These are phyloP conservation scores for Cervus canadensis DNA, from an alignment of 2,113 vertebrate species.

Conservation along the genomic window DNA sequence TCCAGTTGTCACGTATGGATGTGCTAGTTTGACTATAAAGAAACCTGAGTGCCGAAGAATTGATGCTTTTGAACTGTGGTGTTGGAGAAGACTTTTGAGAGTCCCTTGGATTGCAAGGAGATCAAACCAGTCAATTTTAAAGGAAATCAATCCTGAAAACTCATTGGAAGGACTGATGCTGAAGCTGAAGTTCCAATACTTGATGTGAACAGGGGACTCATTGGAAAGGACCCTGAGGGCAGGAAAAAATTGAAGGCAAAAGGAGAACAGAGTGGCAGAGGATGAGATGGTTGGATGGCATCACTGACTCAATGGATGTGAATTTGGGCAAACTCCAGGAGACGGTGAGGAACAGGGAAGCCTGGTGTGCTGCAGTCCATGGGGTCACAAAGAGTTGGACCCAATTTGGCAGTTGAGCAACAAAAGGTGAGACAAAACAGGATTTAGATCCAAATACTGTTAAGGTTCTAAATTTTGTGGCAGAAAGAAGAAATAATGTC, in stretches of 20 bases:
- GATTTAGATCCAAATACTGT: neutral
- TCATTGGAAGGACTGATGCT: neutral
- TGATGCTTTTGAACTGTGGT: neutral
- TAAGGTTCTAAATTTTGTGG: neutral
- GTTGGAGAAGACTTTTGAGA: neutral
- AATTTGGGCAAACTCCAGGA: neutral
- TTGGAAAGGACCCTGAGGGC: neutral
- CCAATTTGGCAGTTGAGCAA: too few species aligned
- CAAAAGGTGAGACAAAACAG: neutral
- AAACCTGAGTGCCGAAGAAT: fast-evolving
- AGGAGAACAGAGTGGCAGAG: neutral
- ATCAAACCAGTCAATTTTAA: neutral
- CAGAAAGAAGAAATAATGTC: neutral
- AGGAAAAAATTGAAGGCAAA: neutral
- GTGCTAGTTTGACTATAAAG: neutral
- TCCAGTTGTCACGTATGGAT: neutral
- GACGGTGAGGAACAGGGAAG: neutral
- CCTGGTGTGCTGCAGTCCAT: neutral
- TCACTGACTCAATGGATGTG: neutral
- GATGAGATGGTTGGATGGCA: neutral
- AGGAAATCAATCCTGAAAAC: neutral
- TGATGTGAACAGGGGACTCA: neutral
- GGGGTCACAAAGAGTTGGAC: neutral
- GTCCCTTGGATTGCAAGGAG: neutral
- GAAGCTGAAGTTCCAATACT: neutral